Percentiles rank a stretch among this genome's conserved stretches.
Conservation (phyloP, 2,888 invertebrate species). For the Tridacna crocea region DNA sequence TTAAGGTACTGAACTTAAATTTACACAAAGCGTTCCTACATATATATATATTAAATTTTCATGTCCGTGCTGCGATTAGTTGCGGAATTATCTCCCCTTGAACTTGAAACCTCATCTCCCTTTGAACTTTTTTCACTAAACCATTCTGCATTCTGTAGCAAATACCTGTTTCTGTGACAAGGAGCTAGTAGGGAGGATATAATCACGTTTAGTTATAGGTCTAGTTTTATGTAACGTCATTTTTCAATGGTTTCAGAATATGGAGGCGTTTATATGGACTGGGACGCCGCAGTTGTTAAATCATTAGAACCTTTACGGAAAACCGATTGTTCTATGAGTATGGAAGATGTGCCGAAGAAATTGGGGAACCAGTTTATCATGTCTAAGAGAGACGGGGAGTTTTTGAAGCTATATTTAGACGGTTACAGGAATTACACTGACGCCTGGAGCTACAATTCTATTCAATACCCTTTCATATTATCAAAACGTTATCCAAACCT, state of each 20-base stretch:
- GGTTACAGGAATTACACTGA: neutral
- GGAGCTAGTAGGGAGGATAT: no score
- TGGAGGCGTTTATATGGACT: slow-evolving; percentile 43
- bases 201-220: no score
- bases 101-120: no score
- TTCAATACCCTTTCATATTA: neutral
- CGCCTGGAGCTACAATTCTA: neutral
- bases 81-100: no score
- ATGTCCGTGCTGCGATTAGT: no score
- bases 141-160: no score
- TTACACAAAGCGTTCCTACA: no score
- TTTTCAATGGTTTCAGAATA: slow-evolving; percentile 9
- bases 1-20: no score
- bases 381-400: neutral
- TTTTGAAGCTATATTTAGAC: neutral
- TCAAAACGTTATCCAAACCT: neutral
- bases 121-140: no score
- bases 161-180: no score
- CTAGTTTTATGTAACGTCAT: neutral
- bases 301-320: slow-evolving; percentile 23
- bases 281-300: slow-evolving; percentile 28
- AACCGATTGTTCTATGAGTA: neutral
- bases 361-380: neutral
- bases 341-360: neutral
- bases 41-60: no score